phyloP scores from a whole-genome alignment of 2,888 invertebrate species.

The Napeogenes inachia region DNA sequence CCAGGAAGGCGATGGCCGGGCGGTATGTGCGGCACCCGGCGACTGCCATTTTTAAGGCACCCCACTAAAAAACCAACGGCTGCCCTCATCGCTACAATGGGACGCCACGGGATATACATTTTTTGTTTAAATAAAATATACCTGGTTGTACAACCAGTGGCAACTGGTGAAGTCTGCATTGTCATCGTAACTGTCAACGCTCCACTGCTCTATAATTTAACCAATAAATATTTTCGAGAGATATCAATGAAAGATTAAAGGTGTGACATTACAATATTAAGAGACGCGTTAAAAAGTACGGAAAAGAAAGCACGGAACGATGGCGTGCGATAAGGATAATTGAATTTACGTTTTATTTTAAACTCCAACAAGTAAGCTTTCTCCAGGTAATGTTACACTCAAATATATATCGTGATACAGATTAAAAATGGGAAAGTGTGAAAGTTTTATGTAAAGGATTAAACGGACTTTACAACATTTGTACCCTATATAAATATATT shows the following conservation, averaged over 20 bases:
- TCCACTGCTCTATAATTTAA: too few species aligned
- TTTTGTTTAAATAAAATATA: too few species aligned
- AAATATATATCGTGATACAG: neutral
- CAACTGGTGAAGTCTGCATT: too few species aligned
- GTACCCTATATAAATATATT: neutral
- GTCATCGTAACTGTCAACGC: too few species aligned
- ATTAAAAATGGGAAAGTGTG: slow-evolving; percentile 7
- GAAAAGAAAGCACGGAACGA: slow-evolving; percentile 25
- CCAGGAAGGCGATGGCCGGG: too few species aligned
- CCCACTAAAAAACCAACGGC: too few species aligned
- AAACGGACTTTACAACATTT: neutral
- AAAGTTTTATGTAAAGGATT: slow-evolving; percentile 1
- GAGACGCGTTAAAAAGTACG: slow-evolving; percentile 9
- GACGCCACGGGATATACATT: too few species aligned
- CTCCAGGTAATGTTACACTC: slow-evolving; percentile 14
- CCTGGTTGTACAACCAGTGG: too few species aligned
- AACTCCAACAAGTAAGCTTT: slow-evolving; percentile 22
- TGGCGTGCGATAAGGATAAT: slow-evolving; percentile 26
- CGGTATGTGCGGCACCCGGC: too few species aligned
- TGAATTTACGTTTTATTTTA: slow-evolving; percentile 21
- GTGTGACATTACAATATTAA: slow-evolving; percentile 3
- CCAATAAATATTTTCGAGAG: neutral
- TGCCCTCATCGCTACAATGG: too few species aligned
- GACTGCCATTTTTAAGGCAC: too few species aligned
- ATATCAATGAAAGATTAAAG: neutral